Evolutionary conservation across 2,888 invertebrate genomes (phyloP).

Genomic region (Deilephila elpenor): DNA sequence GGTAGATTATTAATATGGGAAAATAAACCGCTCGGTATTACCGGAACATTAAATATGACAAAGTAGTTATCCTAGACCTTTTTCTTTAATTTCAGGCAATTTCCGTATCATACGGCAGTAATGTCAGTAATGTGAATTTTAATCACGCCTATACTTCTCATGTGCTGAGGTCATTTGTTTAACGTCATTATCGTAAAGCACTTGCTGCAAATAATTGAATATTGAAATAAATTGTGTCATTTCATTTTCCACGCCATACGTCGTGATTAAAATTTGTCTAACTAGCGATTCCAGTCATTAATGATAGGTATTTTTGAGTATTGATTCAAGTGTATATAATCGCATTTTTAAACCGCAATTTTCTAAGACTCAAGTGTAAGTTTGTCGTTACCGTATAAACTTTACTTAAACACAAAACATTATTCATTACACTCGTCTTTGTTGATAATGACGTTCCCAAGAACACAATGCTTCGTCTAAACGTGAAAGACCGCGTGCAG

Average conservation of each 20-base stretch:
- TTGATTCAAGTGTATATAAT: no score
- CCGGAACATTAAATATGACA: slow-evolving; percentile 27
- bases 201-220: not conserved
- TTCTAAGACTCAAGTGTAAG: not conserved
- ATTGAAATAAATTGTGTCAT: not conserved
- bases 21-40: not conserved
- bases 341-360: no score
- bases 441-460: slow-evolving; percentile 58
- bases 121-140: slow-evolving; percentile 59
- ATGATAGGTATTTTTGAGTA: not conserved
- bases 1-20: not conserved
- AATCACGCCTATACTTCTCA: slow-evolving; percentile 48
- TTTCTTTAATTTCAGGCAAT: slow-evolving; percentile 75
- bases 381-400: not conserved
- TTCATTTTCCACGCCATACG: not conserved
- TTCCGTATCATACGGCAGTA: slow-evolving; percentile 60
- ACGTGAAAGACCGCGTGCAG: slow-evolving; percentile 44
- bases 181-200: not conserved
- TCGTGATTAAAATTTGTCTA: not conserved
- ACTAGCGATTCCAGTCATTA: not conserved
- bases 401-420: slow-evolving; percentile 34
- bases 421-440: slow-evolving; percentile 58
- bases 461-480: slow-evolving; percentile 16
- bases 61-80: slow-evolving; percentile 43
- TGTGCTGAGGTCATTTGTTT: not conserved